phyloP scores from a whole-genome alignment of 2,888 invertebrate genomes.

The Dorcus parallelipipedus region DNA sequence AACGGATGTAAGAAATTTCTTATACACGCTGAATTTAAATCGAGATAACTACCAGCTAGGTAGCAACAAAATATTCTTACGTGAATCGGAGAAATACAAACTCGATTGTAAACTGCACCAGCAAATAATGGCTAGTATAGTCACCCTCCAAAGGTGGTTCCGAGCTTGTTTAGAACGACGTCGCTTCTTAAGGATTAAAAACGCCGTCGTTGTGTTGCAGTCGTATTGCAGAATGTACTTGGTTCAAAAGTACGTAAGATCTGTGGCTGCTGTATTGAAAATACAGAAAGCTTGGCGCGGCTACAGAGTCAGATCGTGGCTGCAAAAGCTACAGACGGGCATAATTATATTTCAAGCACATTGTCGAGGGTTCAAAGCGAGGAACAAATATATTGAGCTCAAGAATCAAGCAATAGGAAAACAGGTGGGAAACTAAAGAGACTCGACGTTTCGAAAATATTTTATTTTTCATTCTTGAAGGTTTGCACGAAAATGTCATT shows the following conservation, averaged over 20 bases:
- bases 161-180: constrained; percentile 75
- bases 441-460: too few species aligned
- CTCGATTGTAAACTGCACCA: constrained; percentile 89
- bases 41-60: constrained; percentile 88
- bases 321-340: constrained; percentile 58
- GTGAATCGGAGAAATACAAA: constrained; percentile 91
- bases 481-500: background rate
- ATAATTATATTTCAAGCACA: constrained; percentile 68
- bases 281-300: constrained; percentile 81
- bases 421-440: constrained; percentile 12
- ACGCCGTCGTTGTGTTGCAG: constrained; percentile 76
- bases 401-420: constrained; percentile 26
- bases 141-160: constrained; percentile 90
- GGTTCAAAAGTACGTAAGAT: constrained; percentile 56
- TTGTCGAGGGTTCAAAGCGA: constrained; percentile 63
- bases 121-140: constrained; percentile 90
- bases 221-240: constrained; percentile 65
- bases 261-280: constrained; percentile 57
- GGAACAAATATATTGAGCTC: constrained; percentile 55
- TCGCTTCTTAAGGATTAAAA: constrained; percentile 70
- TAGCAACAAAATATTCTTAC: constrained; percentile 85
- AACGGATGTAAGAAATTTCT: constrained; percentile 79
- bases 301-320: constrained; percentile 64
- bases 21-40: constrained; percentile 79
- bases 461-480: background rate